These are phyloP conservation scores for Ischnura elegans DNA, from an alignment of 2,888 invertebrate genomes.

Conservation along the genomic window DNA sequence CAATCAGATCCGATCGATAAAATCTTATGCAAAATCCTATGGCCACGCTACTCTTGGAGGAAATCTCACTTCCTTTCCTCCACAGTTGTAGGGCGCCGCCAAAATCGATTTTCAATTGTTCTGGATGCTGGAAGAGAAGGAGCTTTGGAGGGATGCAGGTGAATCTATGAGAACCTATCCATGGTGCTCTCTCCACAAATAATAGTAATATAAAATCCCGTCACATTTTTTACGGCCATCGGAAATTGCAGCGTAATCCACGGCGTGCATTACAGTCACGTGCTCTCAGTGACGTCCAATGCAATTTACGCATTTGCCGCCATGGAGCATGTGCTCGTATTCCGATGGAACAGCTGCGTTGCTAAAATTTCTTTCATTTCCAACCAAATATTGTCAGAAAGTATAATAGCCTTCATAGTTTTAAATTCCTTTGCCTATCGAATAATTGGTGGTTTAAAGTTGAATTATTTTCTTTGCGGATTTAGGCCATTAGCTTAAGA, in stretches of 20 bases:
- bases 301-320: neutral
- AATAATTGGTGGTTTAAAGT: no score
- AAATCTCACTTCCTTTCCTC: neutral
- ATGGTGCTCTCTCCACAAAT: neutral
- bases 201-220: conserved; percentile 5
- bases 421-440: no score
- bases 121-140: conserved; percentile 19
- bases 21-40: no score
- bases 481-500: no score
- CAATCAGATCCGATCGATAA: no score
- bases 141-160: neutral
- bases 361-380: no score
- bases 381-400: no score
- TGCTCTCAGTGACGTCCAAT: neutral
- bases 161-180: conserved; percentile 27
- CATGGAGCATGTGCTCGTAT: no score
- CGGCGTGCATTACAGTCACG: neutral
- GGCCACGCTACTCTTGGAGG: neutral
- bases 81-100: neutral
- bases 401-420: no score
- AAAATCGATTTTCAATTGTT: conserved; percentile 61
- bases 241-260: conserved; percentile 36
- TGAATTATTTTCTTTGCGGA: no score
- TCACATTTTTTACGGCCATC: conserved; percentile 13
- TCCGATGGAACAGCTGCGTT: no score